Percentiles rank a stretch among this genome's conserved stretches.
phyloP scores from a whole-genome alignment of 2,797 vertebrate species.

The Synanceia verrucosa region DNA sequence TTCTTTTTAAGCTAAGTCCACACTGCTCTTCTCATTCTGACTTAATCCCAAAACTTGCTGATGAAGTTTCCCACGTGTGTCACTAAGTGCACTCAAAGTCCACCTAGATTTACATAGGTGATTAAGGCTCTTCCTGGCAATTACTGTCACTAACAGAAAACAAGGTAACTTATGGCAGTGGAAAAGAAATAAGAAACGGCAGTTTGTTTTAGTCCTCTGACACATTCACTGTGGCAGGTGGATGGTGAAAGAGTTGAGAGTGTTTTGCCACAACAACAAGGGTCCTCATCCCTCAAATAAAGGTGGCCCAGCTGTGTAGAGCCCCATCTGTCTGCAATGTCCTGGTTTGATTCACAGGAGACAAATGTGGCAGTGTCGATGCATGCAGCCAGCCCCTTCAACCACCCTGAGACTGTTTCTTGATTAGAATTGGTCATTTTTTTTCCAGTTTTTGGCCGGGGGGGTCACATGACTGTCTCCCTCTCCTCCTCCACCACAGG shows the following conservation, averaged over 20 bases:
- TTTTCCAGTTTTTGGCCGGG: constrained; percentile 6
- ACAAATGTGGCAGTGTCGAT: constrained; percentile 52
- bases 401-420: constrained; percentile 63
- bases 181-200: constrained; percentile 41
- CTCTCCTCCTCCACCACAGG: constrained; percentile 90
- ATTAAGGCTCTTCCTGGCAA: constrained; percentile 55
- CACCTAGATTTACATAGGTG: constrained; percentile 35
- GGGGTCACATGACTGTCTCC: constrained; percentile 94
- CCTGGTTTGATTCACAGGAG: constrained; percentile 68
- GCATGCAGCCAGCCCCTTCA: constrained; percentile 45
- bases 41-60: constrained; percentile 8
- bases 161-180: constrained; percentile 52
- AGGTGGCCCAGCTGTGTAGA: constrained; percentile 38
- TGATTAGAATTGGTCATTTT: constrained; percentile 17
- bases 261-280: constrained; percentile 20
- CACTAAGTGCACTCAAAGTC: constrained; percentile 22
- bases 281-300: constrained; percentile 18
- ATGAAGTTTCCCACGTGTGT: constrained; percentile 4
- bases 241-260: constrained; percentile 31
- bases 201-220: constrained; percentile 54
- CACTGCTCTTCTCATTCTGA: constrained; percentile 4
- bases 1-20: neutral
- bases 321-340: constrained; percentile 42
- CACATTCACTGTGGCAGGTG: constrained; percentile 68
- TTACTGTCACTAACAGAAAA: constrained; percentile 21